Base-by-base conservation (phyloP, 2,888 invertebrate species). In the Pemphredon lugubris region DNA sequence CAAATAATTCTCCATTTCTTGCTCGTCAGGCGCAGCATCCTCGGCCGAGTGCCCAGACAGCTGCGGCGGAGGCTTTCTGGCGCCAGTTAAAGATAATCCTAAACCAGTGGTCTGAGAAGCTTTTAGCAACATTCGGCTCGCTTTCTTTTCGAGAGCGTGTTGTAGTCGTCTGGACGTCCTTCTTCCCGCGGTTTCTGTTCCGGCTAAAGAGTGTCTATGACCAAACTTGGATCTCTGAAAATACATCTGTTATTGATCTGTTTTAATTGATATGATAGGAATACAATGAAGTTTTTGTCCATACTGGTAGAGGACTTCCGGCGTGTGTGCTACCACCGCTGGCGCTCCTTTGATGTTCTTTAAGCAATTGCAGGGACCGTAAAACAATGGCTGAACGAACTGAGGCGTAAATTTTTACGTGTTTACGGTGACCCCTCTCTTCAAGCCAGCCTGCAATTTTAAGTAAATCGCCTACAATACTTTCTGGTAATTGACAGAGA, bases 391-490 rank as follows among this genome's bases (percentile, higher is more conserved):
- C 93, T 0, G 96, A 95, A 6, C 97, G 91, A 13, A 95, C 93
- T 48, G 92, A 92, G 1, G 95, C 93, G 88, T 95, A 96, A 16
- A 95, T 94, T 77, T 94, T 93, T 73, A 95, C 93, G 83, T 94
- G 95, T 83, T 95, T 95, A 73, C 93, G 93, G 37, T 94, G 91
- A 68, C 93, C 92, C 86, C 96, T 93, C 71, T 93, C 94, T 80
- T 96, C 94, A 20, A 98, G 92, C 98, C 98, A 98, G 47, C 92
- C 93, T 0, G 97, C 95, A 64, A 98, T 96, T 58, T 93, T 93
- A 6, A 94, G 93, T 83, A 98, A 91, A 78, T 95, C 94, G 57
- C 93, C 93, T 55, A 94, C 90, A 0, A 94, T 93, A 79, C 92
- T 92, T 82, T 94, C 94, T 0, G 95, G 94, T 51, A 96, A 91